These are phyloP conservation scores for Bembecia ichneumoniformis DNA, from an alignment of 2,888 invertebrate species.

Conservation along the genomic window DNA sequence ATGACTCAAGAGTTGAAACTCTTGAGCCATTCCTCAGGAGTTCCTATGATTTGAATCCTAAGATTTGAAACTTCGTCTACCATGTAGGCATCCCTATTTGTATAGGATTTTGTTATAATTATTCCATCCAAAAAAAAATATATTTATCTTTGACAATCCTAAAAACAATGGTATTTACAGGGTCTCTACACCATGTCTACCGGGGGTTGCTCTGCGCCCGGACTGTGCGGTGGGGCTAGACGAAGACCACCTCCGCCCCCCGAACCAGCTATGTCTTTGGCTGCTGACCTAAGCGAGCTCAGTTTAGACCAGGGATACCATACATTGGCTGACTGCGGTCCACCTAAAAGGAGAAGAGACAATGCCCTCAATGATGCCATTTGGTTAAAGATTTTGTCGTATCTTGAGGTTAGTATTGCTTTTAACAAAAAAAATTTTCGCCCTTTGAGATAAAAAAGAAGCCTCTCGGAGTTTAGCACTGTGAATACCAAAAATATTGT, in stretches of 20 bases:
- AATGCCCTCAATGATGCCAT: constrained; percentile 54
- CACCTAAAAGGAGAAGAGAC: constrained; percentile 48
- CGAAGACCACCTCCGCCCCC: constrained; percentile 61
- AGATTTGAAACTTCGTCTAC: no score
- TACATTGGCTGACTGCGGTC: constrained; percentile 80
- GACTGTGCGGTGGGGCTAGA: constrained; percentile 54
- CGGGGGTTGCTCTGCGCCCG: constrained; percentile 55
- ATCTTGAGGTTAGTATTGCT: constrained; percentile 40
- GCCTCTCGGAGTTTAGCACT: no score
- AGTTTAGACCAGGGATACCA: constrained; percentile 87
- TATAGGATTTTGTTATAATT: no score
- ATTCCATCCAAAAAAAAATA: no score
- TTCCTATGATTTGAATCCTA: no score
- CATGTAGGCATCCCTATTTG: no score
- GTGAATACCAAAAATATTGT: no score
- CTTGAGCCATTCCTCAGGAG: no score
- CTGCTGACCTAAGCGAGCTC: constrained; percentile 68
- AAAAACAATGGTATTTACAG: constrained; percentile 20
- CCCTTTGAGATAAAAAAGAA: no score
- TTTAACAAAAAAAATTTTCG: not conserved
- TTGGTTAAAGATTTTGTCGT: constrained; percentile 55
- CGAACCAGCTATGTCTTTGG: constrained; percentile 55
- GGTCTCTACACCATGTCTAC: constrained; percentile 49
- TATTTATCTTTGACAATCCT: no score
- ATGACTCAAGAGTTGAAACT: no score